Conservation (phyloP, 2,797 vertebrate species). For the Gallinago nigripennis region DNA sequence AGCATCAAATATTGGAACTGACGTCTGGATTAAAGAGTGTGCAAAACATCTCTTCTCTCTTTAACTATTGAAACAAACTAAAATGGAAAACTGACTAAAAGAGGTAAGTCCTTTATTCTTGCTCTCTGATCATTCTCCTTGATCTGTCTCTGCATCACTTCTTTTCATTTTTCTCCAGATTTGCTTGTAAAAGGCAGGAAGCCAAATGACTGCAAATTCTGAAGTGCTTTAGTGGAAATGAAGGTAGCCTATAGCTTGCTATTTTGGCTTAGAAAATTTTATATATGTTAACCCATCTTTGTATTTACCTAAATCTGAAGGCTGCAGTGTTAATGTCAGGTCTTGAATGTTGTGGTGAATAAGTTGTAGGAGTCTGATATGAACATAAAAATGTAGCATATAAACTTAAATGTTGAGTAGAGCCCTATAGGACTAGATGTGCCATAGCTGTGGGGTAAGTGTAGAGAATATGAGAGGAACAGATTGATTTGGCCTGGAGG, state of each 20-base stretch:
- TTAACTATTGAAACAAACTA: conserved; percentile 23
- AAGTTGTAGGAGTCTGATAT: neutral
- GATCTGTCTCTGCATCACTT: neutral
- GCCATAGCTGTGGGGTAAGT: neutral
- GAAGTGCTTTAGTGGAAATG: neutral
- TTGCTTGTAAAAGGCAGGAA: neutral
- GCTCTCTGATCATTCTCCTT: neutral
- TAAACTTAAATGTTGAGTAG: neutral
- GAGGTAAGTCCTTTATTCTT: conserved; percentile 68
- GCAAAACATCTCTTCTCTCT: neutral
- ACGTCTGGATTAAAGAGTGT: conserved; percentile 10
- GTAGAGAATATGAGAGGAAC: neutral
- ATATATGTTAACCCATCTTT: neutral
- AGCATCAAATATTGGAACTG: conserved; percentile 53
- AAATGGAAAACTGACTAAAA: conserved; percentile 71
- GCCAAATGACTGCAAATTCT: neutral
- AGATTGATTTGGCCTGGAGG: neutral
- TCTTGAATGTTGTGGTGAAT: neutral
- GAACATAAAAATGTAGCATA: neutral
- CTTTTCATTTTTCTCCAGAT: neutral
- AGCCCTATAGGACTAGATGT: neutral
- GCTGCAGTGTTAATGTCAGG: neutral
- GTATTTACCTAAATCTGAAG: neutral
- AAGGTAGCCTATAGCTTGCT: neutral
- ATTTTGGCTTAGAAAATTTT: neutral